Evolutionary conservation across 2,797 vertebrate genomes (phyloP), one percentile per base, ranked within the genome.

Genomic region (Sebastiscus tertius): DNA sequence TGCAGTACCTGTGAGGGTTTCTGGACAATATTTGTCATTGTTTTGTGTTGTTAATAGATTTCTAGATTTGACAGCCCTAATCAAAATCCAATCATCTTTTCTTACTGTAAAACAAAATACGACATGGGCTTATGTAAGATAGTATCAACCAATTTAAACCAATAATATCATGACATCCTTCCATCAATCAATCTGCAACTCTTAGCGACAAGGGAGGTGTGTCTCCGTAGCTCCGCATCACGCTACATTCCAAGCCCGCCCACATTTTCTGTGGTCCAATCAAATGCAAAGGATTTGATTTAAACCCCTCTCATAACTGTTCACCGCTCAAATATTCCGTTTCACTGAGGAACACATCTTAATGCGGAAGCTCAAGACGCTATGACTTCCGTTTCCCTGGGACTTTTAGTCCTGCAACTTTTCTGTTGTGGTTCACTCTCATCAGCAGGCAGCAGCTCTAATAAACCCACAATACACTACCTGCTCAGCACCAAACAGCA

Each of bases 91-190:
- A 39, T 39, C 36, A 39, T 39, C 6, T 46, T 49, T 49, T 52
- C 49, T 5, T n/a, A n/a, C 49, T 52, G 49, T 52, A 10, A 52
- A 52, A 52, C 0, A 0, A 52, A 52, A 52, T 52, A 20, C 4
- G 4, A 52, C 20, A 0, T n/a, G 20, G 10, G 49, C 49, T 49
- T 49, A 52, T 52, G 20, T 52, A n/a, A 52, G 8, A n/a, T 46
- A 18, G 16, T 46, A 46, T 18, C 42, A 46, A 46, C 42, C 42
- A 18, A 46, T 46, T 46, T 46, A 46, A 18, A 46, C 42, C 42
- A 46, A 46, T 20, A n/a, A 52, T 14, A 52, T 52, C 20, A 52
- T 52, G 49, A 52, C 20, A 52, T 52, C 20, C 49, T n/a, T n/a
- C 18, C 49, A 52, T 52, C 49, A 52, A 52, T 52, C 20, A 52